These are phyloP conservation scores for Diplolepis rosae DNA, from an alignment of 2,888 invertebrate species.

Conservation along the genomic window DNA sequence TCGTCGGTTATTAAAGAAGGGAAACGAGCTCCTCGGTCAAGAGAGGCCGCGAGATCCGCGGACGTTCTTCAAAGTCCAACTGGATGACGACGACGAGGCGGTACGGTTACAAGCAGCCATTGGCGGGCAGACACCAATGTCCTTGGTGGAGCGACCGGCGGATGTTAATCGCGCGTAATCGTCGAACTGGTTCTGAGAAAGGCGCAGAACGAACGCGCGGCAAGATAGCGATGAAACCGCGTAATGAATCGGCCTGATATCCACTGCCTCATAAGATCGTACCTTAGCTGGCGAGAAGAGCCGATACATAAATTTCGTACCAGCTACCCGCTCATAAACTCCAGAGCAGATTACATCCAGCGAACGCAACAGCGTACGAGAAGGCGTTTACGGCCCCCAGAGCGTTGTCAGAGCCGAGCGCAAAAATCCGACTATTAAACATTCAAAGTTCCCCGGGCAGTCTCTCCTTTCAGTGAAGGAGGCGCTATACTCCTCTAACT, in stretches of 20 bases:
- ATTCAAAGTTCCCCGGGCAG: constrained; percentile 22
- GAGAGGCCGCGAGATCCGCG: constrained; percentile 36
- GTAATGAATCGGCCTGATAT: constrained; percentile 14
- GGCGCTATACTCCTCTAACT: neutral
- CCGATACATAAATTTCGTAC: constrained; percentile 26
- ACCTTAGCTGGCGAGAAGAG: neutral
- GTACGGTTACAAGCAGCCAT: neutral
- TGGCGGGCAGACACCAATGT: neutral
- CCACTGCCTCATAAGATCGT: constrained; percentile 10
- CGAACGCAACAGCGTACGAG: constrained; percentile 3
- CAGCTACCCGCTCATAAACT: constrained; percentile 31
- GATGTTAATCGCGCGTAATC: constrained; percentile 24
- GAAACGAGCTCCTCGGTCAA: constrained; percentile 44
- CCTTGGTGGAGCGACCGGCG: constrained; percentile 20
- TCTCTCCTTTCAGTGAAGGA: neutral
- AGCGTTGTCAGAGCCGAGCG: constrained; percentile 16
- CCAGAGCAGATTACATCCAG: constrained; percentile 23
- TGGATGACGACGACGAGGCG: constrained; percentile 11
- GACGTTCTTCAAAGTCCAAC: constrained; percentile 36
- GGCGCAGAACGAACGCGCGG: constrained; percentile 21
- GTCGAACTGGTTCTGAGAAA: constrained; percentile 29
- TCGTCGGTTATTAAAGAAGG: constrained; percentile 35
- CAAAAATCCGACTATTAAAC: constrained; percentile 20
- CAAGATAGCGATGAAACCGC: constrained; percentile 26
- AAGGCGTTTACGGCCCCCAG: constrained; percentile 29